A percentile compares a stretch with the other conserved stretches of the same genome.
Conservation (phyloP, 92 coral and sea anemone genomes). For the Diadumene lineata region DNA sequence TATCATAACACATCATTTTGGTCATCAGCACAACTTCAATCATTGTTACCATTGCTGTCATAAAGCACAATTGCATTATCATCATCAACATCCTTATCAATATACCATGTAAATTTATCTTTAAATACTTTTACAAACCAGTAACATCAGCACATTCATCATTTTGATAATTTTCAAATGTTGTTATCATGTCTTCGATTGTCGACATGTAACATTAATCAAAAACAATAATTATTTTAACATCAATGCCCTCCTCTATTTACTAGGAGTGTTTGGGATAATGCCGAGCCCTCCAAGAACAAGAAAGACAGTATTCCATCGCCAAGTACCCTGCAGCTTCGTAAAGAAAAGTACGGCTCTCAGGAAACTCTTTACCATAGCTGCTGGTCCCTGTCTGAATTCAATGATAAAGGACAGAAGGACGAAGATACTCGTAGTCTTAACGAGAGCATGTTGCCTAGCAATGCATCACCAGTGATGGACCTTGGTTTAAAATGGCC, state of each 20-base stretch:
- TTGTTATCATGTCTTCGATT: no score
- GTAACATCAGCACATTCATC: background rate
- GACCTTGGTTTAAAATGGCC: conserved; percentile 91
- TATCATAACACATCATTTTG: background rate
- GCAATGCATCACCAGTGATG: conserved; percentile 62
- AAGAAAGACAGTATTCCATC: conserved; percentile 26
- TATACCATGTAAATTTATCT: no score
- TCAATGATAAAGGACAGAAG: conserved; percentile 50
- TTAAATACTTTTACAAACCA: no score
- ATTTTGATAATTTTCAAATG: no score
- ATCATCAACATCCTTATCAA: no score
- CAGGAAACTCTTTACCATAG: conserved; percentile 97
- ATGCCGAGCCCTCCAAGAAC: conserved; percentile 34
- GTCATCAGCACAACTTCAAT: background rate
- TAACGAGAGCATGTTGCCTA: conserved; percentile 72
- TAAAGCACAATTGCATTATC: no score
- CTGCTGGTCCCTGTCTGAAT: conserved; percentile 93
- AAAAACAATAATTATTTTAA: background rate
- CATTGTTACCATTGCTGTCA: no score
- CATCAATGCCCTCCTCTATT: background rate
- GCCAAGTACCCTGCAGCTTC: conserved; percentile 30
- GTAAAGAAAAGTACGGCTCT: conserved; percentile 72
- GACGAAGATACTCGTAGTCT: conserved; percentile 75
- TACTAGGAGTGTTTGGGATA: conserved; percentile 95
- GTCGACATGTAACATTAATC: no score